Conservation (phyloP, 2,797 vertebrate species). For the Taeniopygia guttata region DNA sequence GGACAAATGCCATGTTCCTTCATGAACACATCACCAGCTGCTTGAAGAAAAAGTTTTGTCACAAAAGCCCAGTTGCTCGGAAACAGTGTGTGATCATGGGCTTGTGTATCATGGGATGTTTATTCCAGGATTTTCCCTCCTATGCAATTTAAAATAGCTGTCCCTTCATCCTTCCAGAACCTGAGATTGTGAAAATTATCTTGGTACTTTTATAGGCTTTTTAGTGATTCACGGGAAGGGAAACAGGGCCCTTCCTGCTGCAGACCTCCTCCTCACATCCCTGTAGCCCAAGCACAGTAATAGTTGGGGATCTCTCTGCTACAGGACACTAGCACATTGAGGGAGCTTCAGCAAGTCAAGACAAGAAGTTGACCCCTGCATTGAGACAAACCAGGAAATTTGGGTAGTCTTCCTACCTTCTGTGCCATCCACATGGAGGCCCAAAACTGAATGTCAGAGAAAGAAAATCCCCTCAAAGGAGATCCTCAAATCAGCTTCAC, state of each 20-base stretch:
- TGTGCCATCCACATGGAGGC: background rate
- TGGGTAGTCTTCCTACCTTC: background rate
- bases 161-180: background rate
- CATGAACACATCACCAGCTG: background rate
- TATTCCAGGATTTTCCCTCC: background rate
- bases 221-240: background rate
- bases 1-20: background rate
- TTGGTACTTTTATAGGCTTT: background rate
- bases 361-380: background rate
- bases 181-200: background rate
- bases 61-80: background rate
- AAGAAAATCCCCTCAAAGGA: background rate
- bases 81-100: accelerated
- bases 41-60: background rate
- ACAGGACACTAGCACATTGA: accelerated
- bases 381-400: background rate
- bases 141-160: background rate
- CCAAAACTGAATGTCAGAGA: background rate
- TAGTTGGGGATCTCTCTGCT: background rate
- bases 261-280: background rate
- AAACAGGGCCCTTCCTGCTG: background rate
- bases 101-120: accelerated
- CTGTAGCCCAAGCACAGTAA: background rate
- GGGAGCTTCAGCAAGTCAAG: background rate
- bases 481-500: background rate